Evolutionary conservation across 1,140 invertebrate genomes (phyloP), one percentile per base, ranked within the genome.

Genomic region (Potamilus streckersoni): DNA sequence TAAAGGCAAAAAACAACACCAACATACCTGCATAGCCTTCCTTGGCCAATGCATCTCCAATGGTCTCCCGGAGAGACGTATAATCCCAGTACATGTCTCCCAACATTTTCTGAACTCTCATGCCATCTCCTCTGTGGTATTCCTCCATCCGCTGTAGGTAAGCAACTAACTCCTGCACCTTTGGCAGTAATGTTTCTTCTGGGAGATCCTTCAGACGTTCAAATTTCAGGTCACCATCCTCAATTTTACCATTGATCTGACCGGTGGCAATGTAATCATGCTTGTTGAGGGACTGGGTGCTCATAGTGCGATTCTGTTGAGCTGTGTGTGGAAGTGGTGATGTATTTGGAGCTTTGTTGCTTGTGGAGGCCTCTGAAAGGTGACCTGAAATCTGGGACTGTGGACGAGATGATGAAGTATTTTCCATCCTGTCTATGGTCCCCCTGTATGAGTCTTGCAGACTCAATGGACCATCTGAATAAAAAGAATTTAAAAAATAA

Each of bases 61-160:
- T 84, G 62, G 81, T 82, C 38, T 74, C 70, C n/a, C 86, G 59
- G 6, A 81, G 62, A 17, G 58, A 65, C 38, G 76, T 69, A 61
- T 86, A 85, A 63, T 83, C 82, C 86, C 86, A 87, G 73, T 87
- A 87, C 62, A 85, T 82, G 65, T 87, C 86, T 4, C 85, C 85
- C 8, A 87, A 73, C 73, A 80, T 81, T 65, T 87, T 87, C 55
- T 86, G 81, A 57, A 85, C 75, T 60, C 82, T 77, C 86, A 87
- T 87, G 0, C 80, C 85, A 23, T 86, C 84, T 2, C 84, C 84
- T 23, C 82, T 71, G 75, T 87, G 83, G 79, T 83, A 87, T 58
- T 86, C 84, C 57, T 86, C 85, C 31, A 86, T 67, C 13, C 71
- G 76, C 31, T 83, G 74, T 61, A 87, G 67, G 63, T 84, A 82